Evolutionary conservation across 2,797 vertebrate species (phyloP), one percentile per base, ranked within the genome.

Genomic region (Luscinia megarhynchos): DNA sequence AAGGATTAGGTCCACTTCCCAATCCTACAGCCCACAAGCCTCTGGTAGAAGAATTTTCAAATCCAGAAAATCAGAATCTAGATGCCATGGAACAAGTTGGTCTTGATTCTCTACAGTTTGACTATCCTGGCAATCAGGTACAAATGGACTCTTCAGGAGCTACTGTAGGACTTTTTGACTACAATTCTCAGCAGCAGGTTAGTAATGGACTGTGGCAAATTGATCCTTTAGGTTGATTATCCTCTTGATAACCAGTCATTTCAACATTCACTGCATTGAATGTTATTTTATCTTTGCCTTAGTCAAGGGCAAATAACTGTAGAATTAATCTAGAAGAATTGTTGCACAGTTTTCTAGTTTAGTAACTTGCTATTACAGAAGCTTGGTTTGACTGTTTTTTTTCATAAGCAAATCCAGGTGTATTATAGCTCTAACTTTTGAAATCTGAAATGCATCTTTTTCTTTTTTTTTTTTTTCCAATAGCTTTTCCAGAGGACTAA

Each of bases 401-500:
- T 57, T 58, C 4, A 0, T 73, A 45, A 83, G 41, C 63, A 68
- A 79, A 66, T 81, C 45, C 18, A 38, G 45, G 15, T 53, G 18
- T 54, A 27, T 50, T 64, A 14, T 12, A 82, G 12, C 21, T 34
- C 20, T 69, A 64, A 73, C 51, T 68, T 68, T 30, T 50, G 41
- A 84, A 84, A 91, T 87, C 77, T 94, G 78, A 89, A 93, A 63
- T 75, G 30, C 20, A 32, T 85, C 1, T 75, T 53, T 86, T 59
- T 61, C 17, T 20, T 45, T 46, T 32, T 14, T 10, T 9, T 26
- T 15, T 15, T 7, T 9, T 3, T 5, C 55, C 67, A n/a, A 72
- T 89, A 99, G 99, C 98, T 99, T 97, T 99, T 99, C 97, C 99
- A 99, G 98, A 98, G 99, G 96, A 98, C 98, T 84, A 99, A 98